These are phyloP conservation scores for Gymnoscopelus microlampas DNA, from an alignment of 2,797 vertebrate species.

Conservation along the genomic window DNA sequence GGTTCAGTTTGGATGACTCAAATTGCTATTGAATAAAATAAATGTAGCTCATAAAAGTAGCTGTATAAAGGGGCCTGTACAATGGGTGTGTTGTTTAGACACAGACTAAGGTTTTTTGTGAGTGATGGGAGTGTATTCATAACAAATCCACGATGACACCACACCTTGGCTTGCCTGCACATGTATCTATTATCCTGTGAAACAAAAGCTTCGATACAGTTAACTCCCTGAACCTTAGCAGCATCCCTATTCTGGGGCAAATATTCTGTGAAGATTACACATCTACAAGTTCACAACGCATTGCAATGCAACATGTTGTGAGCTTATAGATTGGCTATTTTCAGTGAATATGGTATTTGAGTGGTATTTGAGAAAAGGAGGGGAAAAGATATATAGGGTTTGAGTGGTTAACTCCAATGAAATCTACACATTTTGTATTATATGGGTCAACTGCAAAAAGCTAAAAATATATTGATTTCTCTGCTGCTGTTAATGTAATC, in stretches of 20 bases:
- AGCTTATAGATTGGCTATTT: too few species aligned
- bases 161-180: constrained; percentile 57
- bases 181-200: constrained; percentile 18
- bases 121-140: constrained; percentile 45
- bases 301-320: too few species aligned
- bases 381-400: too few species aligned
- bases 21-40: too few species aligned
- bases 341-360: too few species aligned
- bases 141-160: constrained; percentile 46
- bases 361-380: too few species aligned
- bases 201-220: constrained; percentile 34
- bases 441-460: constrained; percentile 3
- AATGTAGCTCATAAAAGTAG: too few species aligned
- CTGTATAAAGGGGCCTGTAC: too few species aligned
- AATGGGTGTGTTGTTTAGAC: constrained; percentile 1
- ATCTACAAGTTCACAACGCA: too few species aligned
- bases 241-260: too few species aligned
- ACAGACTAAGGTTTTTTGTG: constrained; percentile 55
- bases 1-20: too few species aligned
- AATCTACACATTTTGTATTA: constrained; percentile 33
- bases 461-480: neutral
- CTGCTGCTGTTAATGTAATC: neutral
- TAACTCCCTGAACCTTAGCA: constrained; percentile 3
- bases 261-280: too few species aligned
- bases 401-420: constrained; percentile 7